These are phyloP conservation scores for Microctonus aethiopoides DNA, from an alignment of 2,888 invertebrate species.

Conservation along the genomic window DNA sequence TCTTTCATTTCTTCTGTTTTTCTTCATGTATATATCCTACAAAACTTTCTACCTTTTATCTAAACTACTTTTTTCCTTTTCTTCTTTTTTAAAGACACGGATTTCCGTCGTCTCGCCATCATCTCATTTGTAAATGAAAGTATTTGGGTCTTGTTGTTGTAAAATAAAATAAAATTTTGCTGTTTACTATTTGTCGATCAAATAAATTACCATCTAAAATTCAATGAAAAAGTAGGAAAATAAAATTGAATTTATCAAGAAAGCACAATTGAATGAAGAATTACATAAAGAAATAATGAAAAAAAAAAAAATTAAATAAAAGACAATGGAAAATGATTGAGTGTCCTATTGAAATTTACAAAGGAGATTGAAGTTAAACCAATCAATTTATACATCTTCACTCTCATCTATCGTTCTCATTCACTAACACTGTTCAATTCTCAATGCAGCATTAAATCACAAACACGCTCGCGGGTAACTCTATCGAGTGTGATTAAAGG, in stretches of 20 bases:
- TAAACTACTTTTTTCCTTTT: slow-evolving; percentile 5
- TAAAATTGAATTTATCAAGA: neutral
- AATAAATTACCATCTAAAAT: neutral
- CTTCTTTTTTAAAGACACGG: slow-evolving; percentile 2
- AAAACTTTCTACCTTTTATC: slow-evolving; percentile 18
- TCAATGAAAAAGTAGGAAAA: neutral
- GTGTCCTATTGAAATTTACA: neutral
- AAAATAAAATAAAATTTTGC: neutral
- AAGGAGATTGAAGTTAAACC: neutral
- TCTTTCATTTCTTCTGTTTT: neutral
- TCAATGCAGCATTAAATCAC: neutral
- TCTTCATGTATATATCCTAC: neutral
- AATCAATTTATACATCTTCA: slow-evolving; percentile 9
- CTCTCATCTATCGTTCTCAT: slow-evolving; percentile 1
- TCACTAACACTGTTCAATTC: neutral
- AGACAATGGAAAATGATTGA: neutral
- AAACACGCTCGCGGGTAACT: neutral
- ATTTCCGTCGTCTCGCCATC: slow-evolving; percentile 22
- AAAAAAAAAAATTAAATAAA: neutral
- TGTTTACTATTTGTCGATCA: neutral
- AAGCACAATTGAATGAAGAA: neutral
- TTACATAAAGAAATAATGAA: neutral
- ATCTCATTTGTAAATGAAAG: neutral
- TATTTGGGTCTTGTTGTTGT: neutral
- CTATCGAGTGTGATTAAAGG: slow-evolving; percentile 37